Evolutionary conservation across 2,797 vertebrate genomes (phyloP).

Genomic region (Benthosema pterotum): DNA sequence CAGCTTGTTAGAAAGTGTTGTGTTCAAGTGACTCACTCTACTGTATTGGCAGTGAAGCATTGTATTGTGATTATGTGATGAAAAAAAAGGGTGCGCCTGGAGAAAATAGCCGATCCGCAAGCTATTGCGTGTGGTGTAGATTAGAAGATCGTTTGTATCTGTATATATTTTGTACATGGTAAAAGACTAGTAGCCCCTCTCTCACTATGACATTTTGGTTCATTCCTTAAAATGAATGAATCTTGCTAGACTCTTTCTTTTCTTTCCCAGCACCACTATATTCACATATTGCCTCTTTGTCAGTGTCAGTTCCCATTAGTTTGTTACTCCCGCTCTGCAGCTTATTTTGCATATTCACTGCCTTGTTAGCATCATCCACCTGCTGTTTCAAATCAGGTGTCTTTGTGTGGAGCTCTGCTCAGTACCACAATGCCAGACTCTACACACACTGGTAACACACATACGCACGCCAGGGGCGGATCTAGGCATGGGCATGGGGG

Average conservation of each 20-base stretch:
- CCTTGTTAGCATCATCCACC: constrained; percentile 75
- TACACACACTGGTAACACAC: constrained; percentile 40
- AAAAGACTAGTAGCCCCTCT: background rate
- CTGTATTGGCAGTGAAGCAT: no score
- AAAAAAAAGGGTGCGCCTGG: constrained; percentile 18
- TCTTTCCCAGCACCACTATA: no score
- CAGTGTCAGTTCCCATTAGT: constrained; percentile 17
- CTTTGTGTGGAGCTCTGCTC: constrained; percentile 67
- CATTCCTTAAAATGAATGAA: no score
- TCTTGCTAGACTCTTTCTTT: no score
- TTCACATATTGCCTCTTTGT: constrained; percentile 26
- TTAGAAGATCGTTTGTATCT: no score
- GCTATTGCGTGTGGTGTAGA: no score
- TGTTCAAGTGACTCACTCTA: no score
- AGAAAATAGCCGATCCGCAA: no score
- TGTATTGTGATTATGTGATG: constrained; percentile 32
- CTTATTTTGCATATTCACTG: constrained; percentile 70
- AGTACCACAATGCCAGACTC: constrained; percentile 54
- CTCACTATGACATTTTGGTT: constrained; percentile 3
- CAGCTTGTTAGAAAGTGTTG: background rate
- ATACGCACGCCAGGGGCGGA: background rate
- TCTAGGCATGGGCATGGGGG: no score
- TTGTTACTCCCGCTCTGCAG: constrained; percentile 25
- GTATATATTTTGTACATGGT: no score
- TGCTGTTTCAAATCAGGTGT: constrained; percentile 83